A percentile compares a stretch with the other conserved stretches of the same genome.
phyloP scores from a whole-genome alignment of 2,888 invertebrate genomes.

The Yponomeuta plumbellus region DNA sequence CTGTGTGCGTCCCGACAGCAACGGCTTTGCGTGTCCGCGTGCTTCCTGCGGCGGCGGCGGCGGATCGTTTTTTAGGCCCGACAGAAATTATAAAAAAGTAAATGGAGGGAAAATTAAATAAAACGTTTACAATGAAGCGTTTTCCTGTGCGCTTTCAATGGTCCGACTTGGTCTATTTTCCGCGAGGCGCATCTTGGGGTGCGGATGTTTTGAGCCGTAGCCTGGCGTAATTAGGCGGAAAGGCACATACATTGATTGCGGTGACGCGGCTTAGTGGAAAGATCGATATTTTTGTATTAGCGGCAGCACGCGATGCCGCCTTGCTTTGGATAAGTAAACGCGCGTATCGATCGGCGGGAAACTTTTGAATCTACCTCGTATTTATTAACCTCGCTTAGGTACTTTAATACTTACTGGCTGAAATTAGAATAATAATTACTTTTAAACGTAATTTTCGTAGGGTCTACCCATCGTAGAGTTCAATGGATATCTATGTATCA shows the following conservation, averaged over 20 bases:
- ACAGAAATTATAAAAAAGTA: constrained; percentile 76
- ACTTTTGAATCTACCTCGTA: background rate
- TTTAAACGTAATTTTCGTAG: background rate
- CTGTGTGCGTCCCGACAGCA: constrained; percentile 67
- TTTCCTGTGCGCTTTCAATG: constrained; percentile 74
- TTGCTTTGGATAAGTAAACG: constrained; percentile 65
- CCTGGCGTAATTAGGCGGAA: constrained; percentile 75
- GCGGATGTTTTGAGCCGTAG: constrained; percentile 67
- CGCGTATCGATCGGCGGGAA: constrained; percentile 53
- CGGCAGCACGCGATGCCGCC: constrained; percentile 71
- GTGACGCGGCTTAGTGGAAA: constrained; percentile 72
- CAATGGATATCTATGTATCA: no score
- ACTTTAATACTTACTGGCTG: background rate
- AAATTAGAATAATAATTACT: background rate
- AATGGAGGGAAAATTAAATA: constrained; percentile 77
- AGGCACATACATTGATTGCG: constrained; percentile 76
- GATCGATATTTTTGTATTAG: constrained; percentile 75
- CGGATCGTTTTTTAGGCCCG: constrained; percentile 74
- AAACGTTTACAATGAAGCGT: constrained; percentile 75
- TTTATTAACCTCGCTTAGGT: background rate
- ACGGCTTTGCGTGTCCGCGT: constrained; percentile 51
- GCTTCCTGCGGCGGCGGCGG: constrained; percentile 74
- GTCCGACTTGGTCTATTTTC: constrained; percentile 70
- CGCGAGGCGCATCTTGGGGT: constrained; percentile 48
- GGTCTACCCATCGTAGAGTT: background rate